Conservation (phyloP, 1,140 invertebrate genomes). For the Drosophila nigromelanica region DNA sequence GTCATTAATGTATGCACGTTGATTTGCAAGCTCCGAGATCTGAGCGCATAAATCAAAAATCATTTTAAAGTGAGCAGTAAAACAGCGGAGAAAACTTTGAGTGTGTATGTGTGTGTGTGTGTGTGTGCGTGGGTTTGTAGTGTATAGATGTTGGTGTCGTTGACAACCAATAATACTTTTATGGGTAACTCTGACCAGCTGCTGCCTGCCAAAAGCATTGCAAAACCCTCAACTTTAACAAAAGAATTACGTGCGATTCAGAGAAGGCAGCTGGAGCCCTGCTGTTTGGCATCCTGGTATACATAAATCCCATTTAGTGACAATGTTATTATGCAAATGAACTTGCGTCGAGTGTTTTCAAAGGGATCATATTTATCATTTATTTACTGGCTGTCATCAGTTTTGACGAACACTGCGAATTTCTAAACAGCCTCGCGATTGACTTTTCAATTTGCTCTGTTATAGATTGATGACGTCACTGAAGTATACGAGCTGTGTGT, state of each 20-base stretch:
- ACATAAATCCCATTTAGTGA: constrained; percentile 17
- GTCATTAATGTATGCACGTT: constrained; percentile 30
- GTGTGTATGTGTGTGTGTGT: neutral
- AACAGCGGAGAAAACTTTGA: constrained; percentile 2
- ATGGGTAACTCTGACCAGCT: constrained; percentile 13
- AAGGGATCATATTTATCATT: constrained; percentile 79
- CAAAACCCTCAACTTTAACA: constrained; percentile 12
- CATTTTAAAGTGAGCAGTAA: constrained; percentile 12
- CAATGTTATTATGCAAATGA: constrained; percentile 78
- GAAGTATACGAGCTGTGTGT: neutral
- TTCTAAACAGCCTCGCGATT: constrained; percentile 43
- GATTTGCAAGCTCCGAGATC: constrained; percentile 3
- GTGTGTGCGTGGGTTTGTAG: neutral
- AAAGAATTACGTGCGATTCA: neutral
- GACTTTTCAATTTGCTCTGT: constrained; percentile 37
- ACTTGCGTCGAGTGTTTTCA: constrained; percentile 64
- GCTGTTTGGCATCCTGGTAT: neutral
- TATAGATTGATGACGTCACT: constrained; percentile 68
- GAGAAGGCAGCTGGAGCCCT: constrained; percentile 5
- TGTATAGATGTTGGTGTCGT: constrained; percentile 4
- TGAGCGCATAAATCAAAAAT: constrained; percentile 23
- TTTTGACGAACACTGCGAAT: constrained; percentile 49
- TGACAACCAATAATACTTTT: constrained; percentile 20
- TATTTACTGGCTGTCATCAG: constrained; percentile 76
- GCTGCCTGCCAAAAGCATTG: neutral